Evolutionary conservation across 2,113 vertebrate species (phyloP).

Genomic region (Anseranas semipalmata): DNA sequence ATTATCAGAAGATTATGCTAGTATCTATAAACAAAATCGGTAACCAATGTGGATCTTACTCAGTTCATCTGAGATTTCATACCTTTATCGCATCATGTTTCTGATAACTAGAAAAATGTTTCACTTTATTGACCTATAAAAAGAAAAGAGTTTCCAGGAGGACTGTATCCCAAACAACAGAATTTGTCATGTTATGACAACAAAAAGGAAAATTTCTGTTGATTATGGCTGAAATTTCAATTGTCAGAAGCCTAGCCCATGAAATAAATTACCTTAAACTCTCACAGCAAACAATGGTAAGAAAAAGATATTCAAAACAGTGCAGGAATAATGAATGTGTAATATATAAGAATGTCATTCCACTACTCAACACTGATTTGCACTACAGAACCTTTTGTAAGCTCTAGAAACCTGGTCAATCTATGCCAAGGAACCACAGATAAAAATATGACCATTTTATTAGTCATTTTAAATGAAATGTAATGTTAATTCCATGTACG

Average conservation of each 20-base stretch:
- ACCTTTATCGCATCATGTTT: neutral
- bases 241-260: neutral
- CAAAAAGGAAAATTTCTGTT: neutral
- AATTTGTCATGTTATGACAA: neutral
- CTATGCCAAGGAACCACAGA: slow-evolving; percentile 13
- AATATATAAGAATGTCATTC: neutral
- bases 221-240: neutral
- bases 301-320: neutral
- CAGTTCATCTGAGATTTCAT: neutral
- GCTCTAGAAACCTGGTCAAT: neutral
- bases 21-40: neutral
- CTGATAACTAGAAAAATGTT: neutral
- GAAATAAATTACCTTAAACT: neutral
- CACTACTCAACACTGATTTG: neutral
- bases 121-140: neutral
- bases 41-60: neutral
- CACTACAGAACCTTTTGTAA: neutral
- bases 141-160: neutral
- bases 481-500: slow-evolving; percentile 53
- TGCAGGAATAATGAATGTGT: neutral
- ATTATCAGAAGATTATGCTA: neutral
- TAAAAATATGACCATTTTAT: slow-evolving; percentile 57
- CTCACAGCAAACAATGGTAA: neutral
- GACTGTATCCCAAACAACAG: neutral
- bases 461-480: slow-evolving; percentile 51